phyloP scores from a whole-genome alignment of 2,797 vertebrate species.

The Prunella strophiata region DNA sequence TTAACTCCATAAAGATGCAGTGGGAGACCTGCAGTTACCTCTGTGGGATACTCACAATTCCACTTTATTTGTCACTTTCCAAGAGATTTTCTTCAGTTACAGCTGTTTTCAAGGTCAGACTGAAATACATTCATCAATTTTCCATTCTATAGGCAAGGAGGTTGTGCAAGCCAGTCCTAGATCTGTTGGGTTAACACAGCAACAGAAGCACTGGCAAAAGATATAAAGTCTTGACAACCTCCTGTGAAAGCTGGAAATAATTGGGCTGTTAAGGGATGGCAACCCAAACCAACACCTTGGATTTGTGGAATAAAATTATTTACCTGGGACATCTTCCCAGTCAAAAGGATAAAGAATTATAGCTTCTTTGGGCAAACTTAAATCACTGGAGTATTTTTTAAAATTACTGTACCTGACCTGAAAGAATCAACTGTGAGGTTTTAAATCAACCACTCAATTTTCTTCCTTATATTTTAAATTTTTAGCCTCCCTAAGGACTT shows the following conservation, averaged over 20 bases:
- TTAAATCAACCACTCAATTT: background rate
- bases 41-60: background rate
- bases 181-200: accelerated
- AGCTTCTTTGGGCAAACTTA: background rate
- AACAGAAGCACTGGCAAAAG: background rate
- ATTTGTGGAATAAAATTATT: background rate
- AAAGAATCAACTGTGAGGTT: background rate
- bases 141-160: background rate
- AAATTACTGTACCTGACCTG: background rate
- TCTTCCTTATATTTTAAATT: background rate
- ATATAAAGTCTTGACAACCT: background rate
- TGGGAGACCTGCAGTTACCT: background rate
- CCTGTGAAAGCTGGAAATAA: background rate
- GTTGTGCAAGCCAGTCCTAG: background rate
- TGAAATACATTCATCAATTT: background rate
- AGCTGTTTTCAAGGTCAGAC: background rate
- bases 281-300: background rate
- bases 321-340: background rate
- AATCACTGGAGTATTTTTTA: background rate
- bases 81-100: background rate
- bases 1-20: background rate
- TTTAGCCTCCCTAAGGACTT: background rate
- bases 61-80: background rate
- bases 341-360: background rate
- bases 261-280: background rate